Evolutionary conservation across 2,888 invertebrate species (phyloP).

Genomic region (Nezara viridula): DNA sequence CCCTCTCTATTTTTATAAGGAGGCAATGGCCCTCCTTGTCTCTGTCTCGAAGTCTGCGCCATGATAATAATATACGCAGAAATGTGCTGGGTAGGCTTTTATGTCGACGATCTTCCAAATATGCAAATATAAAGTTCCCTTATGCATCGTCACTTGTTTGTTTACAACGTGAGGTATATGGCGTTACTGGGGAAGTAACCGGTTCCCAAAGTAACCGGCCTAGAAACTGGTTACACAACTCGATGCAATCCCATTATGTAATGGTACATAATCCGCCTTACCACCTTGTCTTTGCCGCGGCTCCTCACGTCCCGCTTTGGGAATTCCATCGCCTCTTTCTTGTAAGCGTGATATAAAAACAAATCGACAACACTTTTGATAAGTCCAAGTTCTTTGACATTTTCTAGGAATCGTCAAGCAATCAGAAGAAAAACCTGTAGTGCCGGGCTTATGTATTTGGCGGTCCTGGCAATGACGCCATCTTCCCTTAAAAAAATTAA

Average conservation of each 20-base stretch:
- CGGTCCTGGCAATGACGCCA: too few species aligned
- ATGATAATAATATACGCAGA: too few species aligned
- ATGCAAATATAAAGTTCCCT: too few species aligned
- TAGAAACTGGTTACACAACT: neutral
- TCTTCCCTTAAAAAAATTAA: too few species aligned
- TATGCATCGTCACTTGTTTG: too few species aligned
- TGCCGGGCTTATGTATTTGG: too few species aligned
- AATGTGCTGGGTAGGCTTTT: neutral
- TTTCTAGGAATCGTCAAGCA: neutral
- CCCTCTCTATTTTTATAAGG: too few species aligned
- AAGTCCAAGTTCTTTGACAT: neutral
- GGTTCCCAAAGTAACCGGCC: constrained; percentile 2
- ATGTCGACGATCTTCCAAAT: too few species aligned
- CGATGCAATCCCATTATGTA: constrained; percentile 34
- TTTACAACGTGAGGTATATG: neutral
- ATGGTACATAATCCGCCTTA: neutral
- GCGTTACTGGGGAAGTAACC: neutral
- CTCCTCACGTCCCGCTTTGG: neutral
- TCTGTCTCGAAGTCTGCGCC: too few species aligned
- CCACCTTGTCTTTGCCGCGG: neutral
- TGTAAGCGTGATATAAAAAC: neutral
- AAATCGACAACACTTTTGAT: neutral
- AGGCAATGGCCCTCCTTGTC: too few species aligned
- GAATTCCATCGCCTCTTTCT: neutral
- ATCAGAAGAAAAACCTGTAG: neutral